Evolutionary conservation across 2,797 vertebrate species (phyloP), one percentile per base, ranked within the genome.

Genomic region (Acrocephalus scirpaceus): DNA sequence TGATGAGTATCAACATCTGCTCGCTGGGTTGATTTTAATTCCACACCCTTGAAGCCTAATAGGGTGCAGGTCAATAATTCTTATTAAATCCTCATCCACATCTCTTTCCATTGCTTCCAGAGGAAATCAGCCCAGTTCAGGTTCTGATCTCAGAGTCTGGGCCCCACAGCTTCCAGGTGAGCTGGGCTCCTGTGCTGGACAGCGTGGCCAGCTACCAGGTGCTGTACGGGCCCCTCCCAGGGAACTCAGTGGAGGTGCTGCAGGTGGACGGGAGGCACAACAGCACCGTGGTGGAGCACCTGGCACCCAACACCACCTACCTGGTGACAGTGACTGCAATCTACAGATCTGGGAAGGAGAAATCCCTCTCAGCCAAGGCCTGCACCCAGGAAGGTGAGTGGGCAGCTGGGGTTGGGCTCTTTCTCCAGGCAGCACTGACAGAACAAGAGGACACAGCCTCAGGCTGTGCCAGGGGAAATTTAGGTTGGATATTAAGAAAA

Each of bases 361-460:
- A 96, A 78, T 98, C 99, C 11, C 98, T 99, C 96, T 99, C 99
- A 0, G 98, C 99, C 51, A 99, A 99, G 93, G 98, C 98, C 9
- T 99, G 99, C 93, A 99, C 99, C 7, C 97, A 98, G 69, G 98
- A 98, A 92, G 98, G 99, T 98, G 97, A 38, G 38, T 38, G 38
- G 38, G 38, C 38, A 38, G 38, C 10, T 38, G 38, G 38, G 38
- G 38, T 38, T 38, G 11, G 38, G 38, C 38, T 38, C 38, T 38
- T 38, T 38, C 38, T 38, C 38, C 38, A 38, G 38, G 38, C 38
- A 38, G 38, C 38, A 38, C 38, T 38, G 38, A 38, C 38, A 38
- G 38, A 12, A 38, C 11, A 11, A 38, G 38, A 12, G 38, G 38
- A 38, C 38, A 38, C 38, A 38, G 38, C 38, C 38, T 38, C 38